A percentile compares a stretch with the other conserved stretches of the same genome.
phyloP scores from a whole-genome alignment of 2,888 invertebrate genomes.

The Ceriagrion tenellum region DNA sequence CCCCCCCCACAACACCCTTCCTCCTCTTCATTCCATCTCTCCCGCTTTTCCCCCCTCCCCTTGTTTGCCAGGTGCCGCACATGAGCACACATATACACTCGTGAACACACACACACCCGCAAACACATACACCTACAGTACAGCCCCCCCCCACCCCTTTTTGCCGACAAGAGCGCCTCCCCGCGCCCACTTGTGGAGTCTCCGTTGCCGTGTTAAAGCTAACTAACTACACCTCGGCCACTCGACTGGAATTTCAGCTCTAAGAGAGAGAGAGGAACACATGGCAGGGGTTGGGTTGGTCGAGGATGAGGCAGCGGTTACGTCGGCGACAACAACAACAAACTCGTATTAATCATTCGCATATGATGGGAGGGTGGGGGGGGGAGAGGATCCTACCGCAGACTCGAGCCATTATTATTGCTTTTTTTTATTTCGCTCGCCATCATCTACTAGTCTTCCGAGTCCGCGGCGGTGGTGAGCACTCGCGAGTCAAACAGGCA shows the following conservation, averaged over 20 bases:
- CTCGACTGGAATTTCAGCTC: conserved; percentile 67
- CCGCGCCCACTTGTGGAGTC: conserved; percentile 62
- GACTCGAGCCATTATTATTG: not conserved
- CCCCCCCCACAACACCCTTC: not conserved
- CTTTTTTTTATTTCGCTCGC: conserved; percentile 1
- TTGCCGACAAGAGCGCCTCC: conserved; percentile 50
- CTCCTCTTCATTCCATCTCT: not conserved
- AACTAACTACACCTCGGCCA: conserved; percentile 49
- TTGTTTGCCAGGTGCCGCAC: conserved; percentile 67
- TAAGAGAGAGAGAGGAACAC: not conserved
- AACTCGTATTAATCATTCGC: conserved; percentile 62
- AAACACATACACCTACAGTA: not conserved
- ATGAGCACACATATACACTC: conserved; percentile 12
- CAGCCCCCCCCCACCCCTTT: not conserved
- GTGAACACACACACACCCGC: not conserved
- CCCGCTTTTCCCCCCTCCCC: not conserved
- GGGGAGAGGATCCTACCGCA: not conserved
- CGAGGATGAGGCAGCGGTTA: not conserved
- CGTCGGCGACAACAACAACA: conserved; percentile 46
- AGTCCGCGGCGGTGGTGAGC: not conserved
- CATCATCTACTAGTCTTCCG: not conserved
- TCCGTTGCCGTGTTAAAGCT: not conserved
- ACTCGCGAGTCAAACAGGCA: not conserved
- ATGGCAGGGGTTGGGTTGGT: not conserved
- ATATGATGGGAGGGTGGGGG: not conserved